A percentile compares a stretch with the other conserved stretches of the same genome.
Evolutionary conservation across 2,888 invertebrate species (phyloP).

Genomic region (Rapana venosa): DNA sequence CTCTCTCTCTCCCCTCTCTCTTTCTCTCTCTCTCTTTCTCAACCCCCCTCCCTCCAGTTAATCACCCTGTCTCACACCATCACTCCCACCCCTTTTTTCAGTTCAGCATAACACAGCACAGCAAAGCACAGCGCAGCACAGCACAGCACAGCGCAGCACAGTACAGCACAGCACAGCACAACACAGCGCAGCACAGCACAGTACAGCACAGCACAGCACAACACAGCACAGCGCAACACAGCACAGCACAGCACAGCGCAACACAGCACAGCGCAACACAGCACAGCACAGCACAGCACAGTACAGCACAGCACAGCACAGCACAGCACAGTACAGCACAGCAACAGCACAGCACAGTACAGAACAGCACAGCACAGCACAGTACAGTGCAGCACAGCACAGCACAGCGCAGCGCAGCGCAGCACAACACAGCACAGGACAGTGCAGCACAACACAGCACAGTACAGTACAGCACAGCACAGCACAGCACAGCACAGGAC

Average conservation of each 20-base stretch:
- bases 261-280: constrained; percentile 5
- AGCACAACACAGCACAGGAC: background rate
- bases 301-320: constrained; percentile 20
- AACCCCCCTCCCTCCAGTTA: no score
- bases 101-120: background rate
- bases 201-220: constrained; percentile 7
- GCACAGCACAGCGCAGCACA: background rate
- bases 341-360: background rate
- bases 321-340: constrained; percentile 18
- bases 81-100: no score
- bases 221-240: background rate
- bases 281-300: constrained; percentile 12
- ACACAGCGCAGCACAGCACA: background rate
- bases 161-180: background rate
- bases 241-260: background rate
- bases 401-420: constrained; percentile 4
- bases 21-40: no score
- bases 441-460: constrained; percentile 9
- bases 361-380: constrained; percentile 4
- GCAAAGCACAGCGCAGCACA: background rate
- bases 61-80: no score
- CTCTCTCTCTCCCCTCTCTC: no score
- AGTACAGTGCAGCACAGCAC: constrained; percentile 22
- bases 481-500: constrained; percentile 8
- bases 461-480: constrained; percentile 16